Conservation (phyloP, 2,113 vertebrate species). For the Prinia subflava region DNA sequence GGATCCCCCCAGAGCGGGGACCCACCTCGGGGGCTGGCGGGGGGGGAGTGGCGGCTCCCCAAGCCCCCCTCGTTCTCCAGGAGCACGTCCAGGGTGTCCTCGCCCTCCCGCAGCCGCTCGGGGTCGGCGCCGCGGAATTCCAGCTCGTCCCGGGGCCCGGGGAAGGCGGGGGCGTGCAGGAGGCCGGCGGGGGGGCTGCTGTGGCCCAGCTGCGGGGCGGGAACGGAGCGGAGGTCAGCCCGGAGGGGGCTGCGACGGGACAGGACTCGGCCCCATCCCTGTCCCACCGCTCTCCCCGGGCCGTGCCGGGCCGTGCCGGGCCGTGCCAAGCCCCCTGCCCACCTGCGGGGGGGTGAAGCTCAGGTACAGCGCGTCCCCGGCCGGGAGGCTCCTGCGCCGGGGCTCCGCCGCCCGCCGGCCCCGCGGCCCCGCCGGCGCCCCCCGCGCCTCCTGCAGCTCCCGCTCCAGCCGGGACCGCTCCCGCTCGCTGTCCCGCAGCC, state of each 20-base stretch:
- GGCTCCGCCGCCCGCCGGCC: too few relatives aligned
- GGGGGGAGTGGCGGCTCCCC: conserved; percentile 45
- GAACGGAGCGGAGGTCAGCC: too few relatives aligned
- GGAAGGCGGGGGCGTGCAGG: conserved; percentile 39
- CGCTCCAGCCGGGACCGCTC: neutral
- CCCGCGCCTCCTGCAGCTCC: neutral
- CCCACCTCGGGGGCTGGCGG: conserved; percentile 72
- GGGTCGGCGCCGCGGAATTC: conserved; percentile 20
- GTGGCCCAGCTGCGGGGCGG: neutral
- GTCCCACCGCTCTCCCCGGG: neutral
- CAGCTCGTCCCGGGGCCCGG: conserved; percentile 55
- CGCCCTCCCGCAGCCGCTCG: conserved; percentile 71
- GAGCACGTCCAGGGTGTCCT: conserved; percentile 70
- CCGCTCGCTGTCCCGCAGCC: neutral
- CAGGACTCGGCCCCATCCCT: too few relatives aligned
- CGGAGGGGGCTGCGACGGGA: too few relatives aligned
- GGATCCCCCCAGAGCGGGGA: neutral
- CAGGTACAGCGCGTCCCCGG: neutral
- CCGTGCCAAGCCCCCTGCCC: neutral
- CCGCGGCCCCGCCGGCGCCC: neutral
- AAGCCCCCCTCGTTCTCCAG: conserved; percentile 71
- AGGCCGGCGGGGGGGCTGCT: neutral
- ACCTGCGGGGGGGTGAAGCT: neutral
- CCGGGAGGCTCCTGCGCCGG: neutral
- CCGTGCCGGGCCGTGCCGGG: too few relatives aligned